phyloP scores from a whole-genome alignment of 1,140 invertebrate species.

The Dufourea novaeangliae region DNA sequence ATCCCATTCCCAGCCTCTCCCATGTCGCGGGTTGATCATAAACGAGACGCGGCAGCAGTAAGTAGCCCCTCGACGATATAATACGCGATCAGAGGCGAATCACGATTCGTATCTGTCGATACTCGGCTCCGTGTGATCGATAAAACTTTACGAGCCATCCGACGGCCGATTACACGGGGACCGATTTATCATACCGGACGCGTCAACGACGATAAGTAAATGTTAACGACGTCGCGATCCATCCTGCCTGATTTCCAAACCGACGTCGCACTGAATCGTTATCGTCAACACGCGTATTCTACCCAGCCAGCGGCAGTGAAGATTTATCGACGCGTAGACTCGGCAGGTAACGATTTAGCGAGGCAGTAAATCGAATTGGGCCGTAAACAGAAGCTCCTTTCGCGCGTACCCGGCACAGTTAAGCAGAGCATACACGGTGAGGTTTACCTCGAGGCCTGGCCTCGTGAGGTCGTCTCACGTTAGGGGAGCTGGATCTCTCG shows the following conservation, averaged over 20 bases:
- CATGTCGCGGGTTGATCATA: background rate
- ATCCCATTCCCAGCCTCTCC: background rate
- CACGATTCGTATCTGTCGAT: conserved; percentile 16
- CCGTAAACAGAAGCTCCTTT: no score
- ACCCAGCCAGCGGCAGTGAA: no score
- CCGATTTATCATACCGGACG: conserved; percentile 13
- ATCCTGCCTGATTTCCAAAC: background rate
- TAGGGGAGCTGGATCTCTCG: no score
- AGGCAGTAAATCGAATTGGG: no score
- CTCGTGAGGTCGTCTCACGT: no score
- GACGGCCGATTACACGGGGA: conserved; percentile 1
- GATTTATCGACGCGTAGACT: no score
- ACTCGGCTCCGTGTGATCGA: background rate
- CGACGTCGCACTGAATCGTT: background rate
- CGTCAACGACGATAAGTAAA: conserved; percentile 31
- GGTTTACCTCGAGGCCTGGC: no score
- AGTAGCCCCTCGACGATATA: background rate
- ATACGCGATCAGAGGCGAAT: conserved; percentile 12
- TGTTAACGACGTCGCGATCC: conserved; percentile 21
- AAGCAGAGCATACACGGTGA: no score
- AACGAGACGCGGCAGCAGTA: background rate
- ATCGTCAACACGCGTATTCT: background rate
- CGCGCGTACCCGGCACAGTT: no score
- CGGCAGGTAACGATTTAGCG: no score
- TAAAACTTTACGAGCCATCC: conserved; percentile 22